phyloP scores from a whole-genome alignment of 2,113 vertebrate genomes.

The Rallus limicola region DNA sequence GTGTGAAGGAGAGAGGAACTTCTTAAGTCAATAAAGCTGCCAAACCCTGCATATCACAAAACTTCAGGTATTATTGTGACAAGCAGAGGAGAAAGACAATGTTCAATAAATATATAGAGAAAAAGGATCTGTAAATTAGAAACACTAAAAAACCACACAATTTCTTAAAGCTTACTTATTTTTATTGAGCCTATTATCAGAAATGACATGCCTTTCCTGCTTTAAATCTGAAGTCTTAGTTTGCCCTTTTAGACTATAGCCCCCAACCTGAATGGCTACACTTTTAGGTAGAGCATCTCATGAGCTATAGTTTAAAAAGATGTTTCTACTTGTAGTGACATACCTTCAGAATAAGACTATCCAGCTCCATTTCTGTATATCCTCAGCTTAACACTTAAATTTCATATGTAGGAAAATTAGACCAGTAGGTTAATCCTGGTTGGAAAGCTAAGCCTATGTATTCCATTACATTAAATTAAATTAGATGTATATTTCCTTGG shows the following conservation, averaged over 20 bases:
- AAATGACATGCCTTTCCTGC: not conserved
- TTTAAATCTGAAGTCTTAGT: not conserved
- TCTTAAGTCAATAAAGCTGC: not conserved
- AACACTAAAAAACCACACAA: not conserved
- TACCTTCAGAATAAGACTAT: not conserved
- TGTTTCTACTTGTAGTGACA: not conserved
- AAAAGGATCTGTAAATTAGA: not conserved
- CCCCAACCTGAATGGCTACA: not conserved
- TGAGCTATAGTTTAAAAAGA: not conserved
- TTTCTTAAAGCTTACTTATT: not conserved
- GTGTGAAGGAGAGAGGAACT: not conserved
- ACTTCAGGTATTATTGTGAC: not conserved
- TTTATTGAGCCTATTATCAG: not conserved
- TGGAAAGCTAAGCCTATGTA: not conserved
- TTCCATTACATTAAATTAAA: not conserved
- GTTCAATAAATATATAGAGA: not conserved
- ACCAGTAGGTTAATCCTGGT: not conserved
- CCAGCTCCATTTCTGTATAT: not conserved
- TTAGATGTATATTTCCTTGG: not conserved
- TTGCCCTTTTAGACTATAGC: not conserved
- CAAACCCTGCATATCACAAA: not conserved
- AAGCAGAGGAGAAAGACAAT: not conserved
- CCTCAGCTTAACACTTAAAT: not conserved
- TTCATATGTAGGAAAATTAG: not conserved
- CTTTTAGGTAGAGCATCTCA: not conserved